Base-by-base conservation (phyloP, 2,797 vertebrate species). In the Trichosurus vulpecula region DNA sequence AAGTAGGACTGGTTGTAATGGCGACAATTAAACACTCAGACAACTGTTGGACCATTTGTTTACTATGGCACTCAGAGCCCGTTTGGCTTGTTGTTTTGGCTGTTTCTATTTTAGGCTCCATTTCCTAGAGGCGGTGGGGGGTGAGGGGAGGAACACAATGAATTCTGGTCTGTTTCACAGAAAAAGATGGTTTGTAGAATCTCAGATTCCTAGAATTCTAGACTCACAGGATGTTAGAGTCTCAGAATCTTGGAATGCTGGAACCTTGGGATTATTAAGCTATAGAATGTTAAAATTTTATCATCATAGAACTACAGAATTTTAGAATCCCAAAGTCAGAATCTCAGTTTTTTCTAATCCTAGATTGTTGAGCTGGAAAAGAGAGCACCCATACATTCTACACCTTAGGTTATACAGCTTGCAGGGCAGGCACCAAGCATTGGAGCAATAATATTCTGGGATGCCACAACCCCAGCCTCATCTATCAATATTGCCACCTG, bases 41-140 rank as follows among this genome's bases (percentile, higher is more conserved):
- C 74, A 92, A 93, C 94, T 96, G 95, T 91, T 53, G 92, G 94
- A 93, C 95, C 97, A 93, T 97, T 96, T 97, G 96, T 97, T 98
- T 97, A 97, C 97, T 97, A 97, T 92, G 96, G 95, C 94, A 93
- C 97, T 97, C 94, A 93, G 96, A 95, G 96, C 41, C 29, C 87
- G 66, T 97, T 97, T 96, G 94, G 94, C 91, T 97, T 94, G 91
- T 96, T 97, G 93, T 98, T 97, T 97, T 95, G 96, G 96, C 93
- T 92, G 95, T 96, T 97, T 97, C 97, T 97, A 97, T 98, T 98
- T 98, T 97, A 58, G 31, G 95, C 93, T 97, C 74, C 0, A 3
- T 96, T 97, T 97, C 97, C 95, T 96, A 97, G 95, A 96, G 96
- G 94, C 92, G 54, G 94, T 52, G 8, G 81, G 94, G 90, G 92